phyloP scores from a whole-genome alignment of 2,113 vertebrate species.

The Menura novaehollandiae region DNA sequence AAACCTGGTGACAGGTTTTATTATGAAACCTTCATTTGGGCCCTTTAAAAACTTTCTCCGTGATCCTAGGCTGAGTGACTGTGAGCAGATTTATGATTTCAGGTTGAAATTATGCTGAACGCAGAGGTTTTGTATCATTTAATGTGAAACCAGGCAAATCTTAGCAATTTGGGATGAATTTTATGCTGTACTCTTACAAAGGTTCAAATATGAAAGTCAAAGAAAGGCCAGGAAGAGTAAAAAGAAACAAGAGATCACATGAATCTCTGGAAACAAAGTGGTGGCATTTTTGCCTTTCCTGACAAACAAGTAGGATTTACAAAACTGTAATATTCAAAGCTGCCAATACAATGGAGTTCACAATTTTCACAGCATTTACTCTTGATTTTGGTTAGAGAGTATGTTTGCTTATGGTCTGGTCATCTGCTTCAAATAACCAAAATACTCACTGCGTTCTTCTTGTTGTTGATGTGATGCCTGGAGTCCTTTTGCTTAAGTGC shows the following conservation, averaged over 20 bases:
- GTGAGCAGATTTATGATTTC: conserved; percentile 3
- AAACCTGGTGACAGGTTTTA: conserved; percentile 27
- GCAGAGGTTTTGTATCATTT: not conserved
- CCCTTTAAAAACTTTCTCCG: not conserved
- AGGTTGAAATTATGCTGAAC: conserved; percentile 21
- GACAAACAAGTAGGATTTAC: not conserved
- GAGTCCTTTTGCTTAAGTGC: not conserved
- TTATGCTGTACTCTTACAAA: not conserved
- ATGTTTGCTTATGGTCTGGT: not conserved
- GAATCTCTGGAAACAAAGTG: not conserved
- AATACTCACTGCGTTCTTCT: not conserved
- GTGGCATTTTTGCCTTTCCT: not conserved
- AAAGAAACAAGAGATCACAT: not conserved
- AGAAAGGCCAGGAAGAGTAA: not conserved
- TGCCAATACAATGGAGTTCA: not conserved
- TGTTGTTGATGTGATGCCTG: not conserved
- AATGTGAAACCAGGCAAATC: conserved; percentile 8
- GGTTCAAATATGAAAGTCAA: not conserved
- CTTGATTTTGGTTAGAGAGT: not conserved
- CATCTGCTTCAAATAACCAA: not conserved
- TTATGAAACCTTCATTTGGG: not conserved
- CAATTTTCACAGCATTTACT: not conserved
- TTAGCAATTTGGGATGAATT: not conserved
- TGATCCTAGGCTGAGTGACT: not conserved
- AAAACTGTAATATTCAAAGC: not conserved